Evolutionary conservation across 2,113 vertebrate genomes (phyloP).

Genomic region (Genyomyrus donnyi): DNA sequence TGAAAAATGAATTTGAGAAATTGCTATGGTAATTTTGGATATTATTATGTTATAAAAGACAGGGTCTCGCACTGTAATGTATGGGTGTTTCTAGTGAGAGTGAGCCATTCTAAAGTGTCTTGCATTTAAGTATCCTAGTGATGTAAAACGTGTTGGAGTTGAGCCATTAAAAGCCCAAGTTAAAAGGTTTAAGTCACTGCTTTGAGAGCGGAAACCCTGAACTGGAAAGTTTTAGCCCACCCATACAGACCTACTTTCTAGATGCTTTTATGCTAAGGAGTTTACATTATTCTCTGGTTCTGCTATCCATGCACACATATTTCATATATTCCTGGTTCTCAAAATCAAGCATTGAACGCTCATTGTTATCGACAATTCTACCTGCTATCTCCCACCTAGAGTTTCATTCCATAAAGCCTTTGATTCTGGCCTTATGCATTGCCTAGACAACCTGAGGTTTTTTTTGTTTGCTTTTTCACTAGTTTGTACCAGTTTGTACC

Average conservation of each 20-base stretch:
- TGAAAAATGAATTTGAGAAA: slow-evolving; percentile 27
- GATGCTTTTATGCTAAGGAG: not conserved
- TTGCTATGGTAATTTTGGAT: slow-evolving; percentile 26
- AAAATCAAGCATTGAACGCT: not conserved
- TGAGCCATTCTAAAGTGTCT: not conserved
- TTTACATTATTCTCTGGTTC: not conserved
- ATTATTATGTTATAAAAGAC: not conserved
- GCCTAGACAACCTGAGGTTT: not conserved
- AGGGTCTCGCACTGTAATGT: not conserved
- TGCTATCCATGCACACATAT: not conserved
- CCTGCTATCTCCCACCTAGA: not conserved
- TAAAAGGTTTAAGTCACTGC: not conserved
- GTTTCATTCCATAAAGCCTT: not conserved
- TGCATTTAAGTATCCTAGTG: not conserved
- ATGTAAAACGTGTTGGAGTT: not conserved
- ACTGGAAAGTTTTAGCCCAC: not conserved
- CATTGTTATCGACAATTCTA: not conserved
- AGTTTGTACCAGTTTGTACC: not conserved
- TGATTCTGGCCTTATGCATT: not conserved
- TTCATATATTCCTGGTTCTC: not conserved
- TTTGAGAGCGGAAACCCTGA: not conserved
- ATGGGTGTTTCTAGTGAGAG: not conserved
- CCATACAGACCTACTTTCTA: not conserved
- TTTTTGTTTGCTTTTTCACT: not conserved
- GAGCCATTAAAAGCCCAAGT: not conserved